Percentiles rank a stretch among this genome's conserved stretches.
Evolutionary conservation across 2,113 vertebrate species (phyloP).

Genomic region (Oncorhynchus mykiss): DNA sequence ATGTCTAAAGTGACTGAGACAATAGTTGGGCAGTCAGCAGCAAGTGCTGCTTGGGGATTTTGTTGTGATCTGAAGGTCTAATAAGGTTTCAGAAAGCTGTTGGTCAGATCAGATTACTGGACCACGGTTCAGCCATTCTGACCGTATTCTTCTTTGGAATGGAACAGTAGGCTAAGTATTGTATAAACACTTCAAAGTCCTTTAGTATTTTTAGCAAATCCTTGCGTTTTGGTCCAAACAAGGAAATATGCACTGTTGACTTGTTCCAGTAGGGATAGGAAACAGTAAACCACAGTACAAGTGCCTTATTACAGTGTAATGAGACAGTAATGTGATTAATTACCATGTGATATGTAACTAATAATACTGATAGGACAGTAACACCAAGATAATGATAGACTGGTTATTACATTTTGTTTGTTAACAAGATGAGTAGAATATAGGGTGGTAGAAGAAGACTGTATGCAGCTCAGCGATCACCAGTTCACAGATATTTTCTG

Average conservation of each 20-base stretch:
- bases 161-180: constrained; percentile 4
- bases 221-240: background rate
- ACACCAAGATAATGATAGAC: no score
- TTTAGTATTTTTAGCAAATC: no score
- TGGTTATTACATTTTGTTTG: background rate
- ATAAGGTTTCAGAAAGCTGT: constrained; percentile 38
- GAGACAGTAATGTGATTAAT: background rate
- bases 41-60: background rate
- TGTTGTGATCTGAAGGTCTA: constrained; percentile 11
- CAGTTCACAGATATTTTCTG: background rate
- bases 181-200: no score
- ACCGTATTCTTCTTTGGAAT: constrained; percentile 34
- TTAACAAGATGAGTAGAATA: no score
- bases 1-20: constrained; percentile 35
- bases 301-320: constrained; percentile 52
- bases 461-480: background rate
- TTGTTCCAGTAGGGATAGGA: no score
- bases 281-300: constrained; percentile 49
- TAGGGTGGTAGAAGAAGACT: background rate
- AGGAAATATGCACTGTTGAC: background rate
- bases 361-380: no score
- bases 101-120: constrained; percentile 54
- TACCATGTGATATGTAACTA: background rate
- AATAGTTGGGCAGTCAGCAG: constrained; percentile 49
- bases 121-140: constrained; percentile 41